Conservation (phyloP, 1,140 invertebrate genomes). For the Portunus trituberculatus region DNA sequence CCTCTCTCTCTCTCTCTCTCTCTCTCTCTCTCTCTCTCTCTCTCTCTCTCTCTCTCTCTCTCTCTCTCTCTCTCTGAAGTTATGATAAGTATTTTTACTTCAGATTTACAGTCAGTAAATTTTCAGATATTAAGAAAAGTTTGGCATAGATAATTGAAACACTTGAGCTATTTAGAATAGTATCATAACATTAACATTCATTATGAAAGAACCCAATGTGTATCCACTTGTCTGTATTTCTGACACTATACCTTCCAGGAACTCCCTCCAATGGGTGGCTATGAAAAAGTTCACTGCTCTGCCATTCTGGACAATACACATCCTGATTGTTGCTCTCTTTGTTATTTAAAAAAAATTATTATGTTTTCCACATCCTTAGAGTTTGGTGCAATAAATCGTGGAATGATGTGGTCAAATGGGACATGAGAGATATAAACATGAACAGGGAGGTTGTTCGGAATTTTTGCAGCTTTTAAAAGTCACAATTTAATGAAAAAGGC, state of each 20-base stretch:
- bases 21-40: too few relatives aligned
- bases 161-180: neutral
- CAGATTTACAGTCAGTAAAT: neutral
- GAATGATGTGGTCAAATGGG: too few relatives aligned
- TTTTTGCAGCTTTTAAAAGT: too few relatives aligned
- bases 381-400: too few relatives aligned
- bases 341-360: too few relatives aligned
- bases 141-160: neutral
- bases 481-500: too few relatives aligned
- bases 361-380: too few relatives aligned
- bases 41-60: too few relatives aligned
- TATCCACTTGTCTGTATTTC: constrained; percentile 7
- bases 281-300: neutral
- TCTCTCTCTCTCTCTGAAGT: neutral
- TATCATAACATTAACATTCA: neutral
- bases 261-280: neutral
- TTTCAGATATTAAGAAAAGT: neutral
- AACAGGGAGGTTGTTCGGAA: too few relatives aligned
- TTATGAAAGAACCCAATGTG: neutral
- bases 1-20: too few relatives aligned
- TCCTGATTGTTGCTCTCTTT: too few relatives aligned
- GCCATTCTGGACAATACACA: neutral
- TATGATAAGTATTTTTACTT: neutral
- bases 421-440: too few relatives aligned
- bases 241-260: neutral